These are phyloP conservation scores for Plumapathes pennacea DNA, from an alignment of 92 coral and sea anemone species.

Conservation along the genomic window DNA sequence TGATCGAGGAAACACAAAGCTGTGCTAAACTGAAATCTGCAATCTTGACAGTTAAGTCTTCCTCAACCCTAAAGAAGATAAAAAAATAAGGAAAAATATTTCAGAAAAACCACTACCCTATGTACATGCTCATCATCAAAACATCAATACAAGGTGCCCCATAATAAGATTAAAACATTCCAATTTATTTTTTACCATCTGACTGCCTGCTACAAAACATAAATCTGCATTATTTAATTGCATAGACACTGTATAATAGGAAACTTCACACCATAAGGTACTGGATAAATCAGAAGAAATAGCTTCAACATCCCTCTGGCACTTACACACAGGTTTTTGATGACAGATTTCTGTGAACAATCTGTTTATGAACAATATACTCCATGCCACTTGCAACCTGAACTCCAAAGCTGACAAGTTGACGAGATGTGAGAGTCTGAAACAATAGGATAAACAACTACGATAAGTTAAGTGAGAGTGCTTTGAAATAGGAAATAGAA, in stretches of 20 bases:
- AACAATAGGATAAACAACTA: background rate
- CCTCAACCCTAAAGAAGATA: constrained; percentile 54
- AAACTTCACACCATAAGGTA: too few species aligned
- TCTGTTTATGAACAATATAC: constrained; percentile 45
- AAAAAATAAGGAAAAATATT: background rate
- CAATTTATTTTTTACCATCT: too few species aligned
- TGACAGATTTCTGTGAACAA: constrained; percentile 53
- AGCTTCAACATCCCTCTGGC: too few species aligned
- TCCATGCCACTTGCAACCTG: constrained; percentile 70
- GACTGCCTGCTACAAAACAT: too few species aligned
- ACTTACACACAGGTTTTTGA: constrained; percentile 79
- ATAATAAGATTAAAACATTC: too few species aligned
- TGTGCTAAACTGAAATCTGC: constrained; percentile 37
- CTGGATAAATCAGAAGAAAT: too few species aligned
- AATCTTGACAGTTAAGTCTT: constrained; percentile 53
- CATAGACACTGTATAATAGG: too few species aligned
- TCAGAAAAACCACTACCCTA: background rate
- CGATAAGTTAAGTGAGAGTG: too few species aligned
- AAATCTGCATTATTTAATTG: too few species aligned
- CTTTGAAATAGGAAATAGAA: too few species aligned
- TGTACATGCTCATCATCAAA: background rate
- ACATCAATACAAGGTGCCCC: background rate
- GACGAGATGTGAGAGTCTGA: constrained; percentile 27
- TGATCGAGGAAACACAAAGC: constrained; percentile 9
- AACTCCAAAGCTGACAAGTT: constrained; percentile 47